Percentiles rank a stretch among this genome's conserved stretches.
Conservation (phyloP, 2,797 vertebrate genomes). For the Luscinia luscinia region DNA sequence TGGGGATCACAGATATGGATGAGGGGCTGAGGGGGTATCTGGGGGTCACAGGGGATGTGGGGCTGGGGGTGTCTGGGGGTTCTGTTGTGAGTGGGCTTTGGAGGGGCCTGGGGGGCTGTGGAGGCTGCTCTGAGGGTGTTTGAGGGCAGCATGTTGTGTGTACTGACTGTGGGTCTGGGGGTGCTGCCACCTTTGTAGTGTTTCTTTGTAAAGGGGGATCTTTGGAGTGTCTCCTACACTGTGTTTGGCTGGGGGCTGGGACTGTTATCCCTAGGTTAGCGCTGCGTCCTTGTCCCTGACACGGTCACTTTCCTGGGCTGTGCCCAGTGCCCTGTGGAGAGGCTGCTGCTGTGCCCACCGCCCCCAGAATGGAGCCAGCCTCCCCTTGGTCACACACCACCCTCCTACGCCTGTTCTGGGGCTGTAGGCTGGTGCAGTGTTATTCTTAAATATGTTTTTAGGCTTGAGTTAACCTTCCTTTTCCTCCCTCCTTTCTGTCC, state of each 20-base stretch:
- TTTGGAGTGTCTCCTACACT: accelerated
- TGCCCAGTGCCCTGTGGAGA: not conserved
- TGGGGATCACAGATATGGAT: not conserved
- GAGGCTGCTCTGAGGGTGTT: not conserved
- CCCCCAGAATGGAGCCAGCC: not conserved
- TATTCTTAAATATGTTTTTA: not conserved
- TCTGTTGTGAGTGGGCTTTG: accelerated
- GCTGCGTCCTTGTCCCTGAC: no score
- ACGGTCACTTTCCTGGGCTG: accelerated
- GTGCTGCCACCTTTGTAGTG: accelerated
- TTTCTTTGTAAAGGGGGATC: accelerated
- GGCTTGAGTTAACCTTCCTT: not conserved
- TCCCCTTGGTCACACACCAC: not conserved
- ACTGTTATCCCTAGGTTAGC: no score
- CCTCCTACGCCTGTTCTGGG: accelerated
- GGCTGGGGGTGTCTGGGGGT: accelerated
- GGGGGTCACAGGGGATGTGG: not conserved
- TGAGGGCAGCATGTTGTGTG: not conserved
- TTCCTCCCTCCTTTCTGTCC: not conserved
- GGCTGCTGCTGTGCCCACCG: not conserved
- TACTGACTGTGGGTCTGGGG: accelerated
- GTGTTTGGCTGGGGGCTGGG: no score
- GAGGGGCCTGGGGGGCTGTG: no score
- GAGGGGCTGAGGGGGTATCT: not conserved
- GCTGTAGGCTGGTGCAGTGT: not conserved